phyloP scores from a whole-genome alignment of 2,888 invertebrate species.

The Dyspetes luteomarginatus region DNA sequence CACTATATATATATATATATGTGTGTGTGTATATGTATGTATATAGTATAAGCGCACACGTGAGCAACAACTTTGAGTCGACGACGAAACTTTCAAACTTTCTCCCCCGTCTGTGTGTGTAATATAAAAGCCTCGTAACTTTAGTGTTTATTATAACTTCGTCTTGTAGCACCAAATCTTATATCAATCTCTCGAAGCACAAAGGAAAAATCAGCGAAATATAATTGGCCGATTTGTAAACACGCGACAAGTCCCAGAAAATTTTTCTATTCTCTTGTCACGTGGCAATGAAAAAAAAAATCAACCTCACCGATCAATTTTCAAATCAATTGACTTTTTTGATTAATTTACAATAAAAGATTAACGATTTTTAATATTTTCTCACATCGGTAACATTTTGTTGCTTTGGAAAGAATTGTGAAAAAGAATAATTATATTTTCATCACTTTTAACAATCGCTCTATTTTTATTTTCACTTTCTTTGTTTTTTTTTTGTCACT shows the following conservation, averaged over 20 bases:
- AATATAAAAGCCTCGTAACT: slow-evolving; percentile 42
- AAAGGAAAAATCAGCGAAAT: background rate
- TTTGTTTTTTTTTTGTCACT: background rate
- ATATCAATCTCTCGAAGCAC: background rate
- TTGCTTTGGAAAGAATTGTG: background rate
- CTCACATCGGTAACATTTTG: background rate
- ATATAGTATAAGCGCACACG: too few species aligned
- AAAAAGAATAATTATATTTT: background rate
- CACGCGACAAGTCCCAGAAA: background rate
- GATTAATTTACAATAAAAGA: too few species aligned
- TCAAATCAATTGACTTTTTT: too few species aligned
- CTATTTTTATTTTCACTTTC: background rate
- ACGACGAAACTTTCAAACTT: slow-evolving; percentile 61
- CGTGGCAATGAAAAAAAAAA: background rate
- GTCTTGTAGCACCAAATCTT: background rate
- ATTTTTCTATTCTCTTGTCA: background rate
- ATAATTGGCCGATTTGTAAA: background rate
- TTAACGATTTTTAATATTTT: too few species aligned
- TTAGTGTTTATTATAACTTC: slow-evolving; percentile 31
- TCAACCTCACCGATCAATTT: too few species aligned
- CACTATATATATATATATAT: background rate
- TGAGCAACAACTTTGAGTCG: slow-evolving; percentile 31
- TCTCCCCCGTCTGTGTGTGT: slow-evolving; percentile 29
- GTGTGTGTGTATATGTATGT: too few species aligned
- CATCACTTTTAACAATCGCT: background rate